Percentiles rank a stretch among this genome's conserved stretches.
These are phyloP conservation scores for Muntiacus muntjak DNA, from an alignment of 2,113 vertebrate species.

Conservation along the genomic window DNA sequence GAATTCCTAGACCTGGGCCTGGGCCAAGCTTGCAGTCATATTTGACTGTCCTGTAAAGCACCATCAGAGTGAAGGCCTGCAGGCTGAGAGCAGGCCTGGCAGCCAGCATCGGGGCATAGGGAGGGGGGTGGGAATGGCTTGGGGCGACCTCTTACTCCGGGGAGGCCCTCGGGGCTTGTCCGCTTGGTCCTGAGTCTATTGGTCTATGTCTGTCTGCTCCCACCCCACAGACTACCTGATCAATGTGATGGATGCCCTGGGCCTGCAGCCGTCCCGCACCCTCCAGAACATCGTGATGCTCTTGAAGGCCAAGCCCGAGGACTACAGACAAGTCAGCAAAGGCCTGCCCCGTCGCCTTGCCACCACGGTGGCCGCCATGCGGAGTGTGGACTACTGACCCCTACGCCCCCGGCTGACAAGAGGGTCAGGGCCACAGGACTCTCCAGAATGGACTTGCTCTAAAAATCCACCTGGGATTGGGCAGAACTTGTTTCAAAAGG, in stretches of 20 bases:
- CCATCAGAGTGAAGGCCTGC: not conserved
- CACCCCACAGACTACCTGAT: constrained; percentile 90
- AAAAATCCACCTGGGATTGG: not conserved
- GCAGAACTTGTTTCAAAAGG: not conserved
- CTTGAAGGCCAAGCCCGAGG: constrained; percentile 91
- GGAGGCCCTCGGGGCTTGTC: not conserved
- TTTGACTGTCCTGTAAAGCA: not conserved
- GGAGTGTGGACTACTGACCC: constrained; percentile 85
- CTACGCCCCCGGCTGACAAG: accelerated
- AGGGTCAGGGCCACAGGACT: accelerated
- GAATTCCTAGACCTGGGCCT: not conserved
- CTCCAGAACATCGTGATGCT: constrained; percentile 87
- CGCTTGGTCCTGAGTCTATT: accelerated
- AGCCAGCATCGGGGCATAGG: not conserved
- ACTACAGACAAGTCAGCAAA: constrained; percentile 88
- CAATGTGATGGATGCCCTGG: constrained; percentile 97
- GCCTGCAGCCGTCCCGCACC: constrained; percentile 89
- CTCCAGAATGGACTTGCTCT: not conserved
- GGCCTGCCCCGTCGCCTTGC: constrained; percentile 86
- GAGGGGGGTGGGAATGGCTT: no score
- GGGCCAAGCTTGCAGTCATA: not conserved
- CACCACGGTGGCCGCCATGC: constrained; percentile 85
- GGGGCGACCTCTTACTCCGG: accelerated
- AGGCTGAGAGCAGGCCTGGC: not conserved
- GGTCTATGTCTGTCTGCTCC: not conserved